Evolutionary conservation across 2,888 invertebrate genomes (phyloP).

Genomic region (Epiperipatus broadwayi): DNA sequence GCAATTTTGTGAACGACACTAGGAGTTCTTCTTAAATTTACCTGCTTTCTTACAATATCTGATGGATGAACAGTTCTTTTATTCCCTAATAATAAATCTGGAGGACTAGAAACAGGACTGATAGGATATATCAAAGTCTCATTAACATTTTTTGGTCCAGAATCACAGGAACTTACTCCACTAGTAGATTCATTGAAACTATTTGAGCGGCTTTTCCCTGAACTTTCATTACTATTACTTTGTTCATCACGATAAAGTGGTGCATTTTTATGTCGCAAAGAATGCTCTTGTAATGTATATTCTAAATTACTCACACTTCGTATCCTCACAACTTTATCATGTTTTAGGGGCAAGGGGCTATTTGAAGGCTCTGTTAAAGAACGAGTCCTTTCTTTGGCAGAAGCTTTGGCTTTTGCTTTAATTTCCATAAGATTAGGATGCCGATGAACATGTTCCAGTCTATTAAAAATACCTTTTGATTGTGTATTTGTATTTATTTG

Average conservation of each 20-base stretch:
- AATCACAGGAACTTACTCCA: constrained; percentile 62
- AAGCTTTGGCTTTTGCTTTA: constrained; percentile 5
- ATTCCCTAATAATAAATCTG: constrained; percentile 27
- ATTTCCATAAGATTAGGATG: no score
- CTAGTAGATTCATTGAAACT: constrained; percentile 57
- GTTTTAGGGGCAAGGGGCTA: no score
- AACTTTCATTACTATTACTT: constrained; percentile 23
- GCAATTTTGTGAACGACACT: constrained; percentile 19
- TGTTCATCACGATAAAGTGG: constrained; percentile 15
- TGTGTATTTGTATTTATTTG: no score
- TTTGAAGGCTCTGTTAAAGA: constrained; percentile 9
- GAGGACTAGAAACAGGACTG: constrained; percentile 75
- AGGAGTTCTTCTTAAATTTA: constrained; percentile 25
- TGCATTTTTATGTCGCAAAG: constrained; percentile 8
- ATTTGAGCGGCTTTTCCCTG: constrained; percentile 31
- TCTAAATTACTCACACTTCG: constrained; percentile 18
- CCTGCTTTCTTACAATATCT: constrained; percentile 22
- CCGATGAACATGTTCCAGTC: no score
- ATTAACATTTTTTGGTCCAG: constrained; percentile 27
- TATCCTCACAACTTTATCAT: constrained; percentile 10
- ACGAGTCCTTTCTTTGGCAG: constrained; percentile 9
- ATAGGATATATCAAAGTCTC: no score
- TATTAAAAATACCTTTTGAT: no score
- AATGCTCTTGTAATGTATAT: constrained; percentile 8
- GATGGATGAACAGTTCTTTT: constrained; percentile 33